Evolutionary conservation across 2,113 vertebrate genomes (phyloP).

Genomic region (Pholis gunnellus): DNA sequence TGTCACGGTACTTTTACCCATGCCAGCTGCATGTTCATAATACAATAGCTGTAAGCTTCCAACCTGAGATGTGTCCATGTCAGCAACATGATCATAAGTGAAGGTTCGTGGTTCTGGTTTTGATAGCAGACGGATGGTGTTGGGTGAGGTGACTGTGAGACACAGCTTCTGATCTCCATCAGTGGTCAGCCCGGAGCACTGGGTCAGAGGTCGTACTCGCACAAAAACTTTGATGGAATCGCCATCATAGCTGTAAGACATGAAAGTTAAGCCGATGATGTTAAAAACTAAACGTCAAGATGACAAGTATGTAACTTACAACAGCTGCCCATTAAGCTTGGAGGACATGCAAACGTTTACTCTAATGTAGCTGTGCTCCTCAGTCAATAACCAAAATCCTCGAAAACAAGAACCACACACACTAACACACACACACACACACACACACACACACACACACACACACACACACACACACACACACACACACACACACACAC

Average conservation of each 20-base stretch:
- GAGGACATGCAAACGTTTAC: not conserved
- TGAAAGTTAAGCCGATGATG: not conserved
- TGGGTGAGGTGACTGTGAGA: constrained; percentile 88
- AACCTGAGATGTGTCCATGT: constrained; percentile 93
- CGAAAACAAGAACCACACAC: not conserved
- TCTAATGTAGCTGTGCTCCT: not conserved
- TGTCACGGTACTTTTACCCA: not conserved
- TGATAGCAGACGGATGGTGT: constrained; percentile 89
- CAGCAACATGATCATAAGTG: constrained; percentile 94
- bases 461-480: too few species aligned
- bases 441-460: too few species aligned
- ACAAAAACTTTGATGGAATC: constrained; percentile 95
- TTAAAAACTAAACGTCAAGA: not conserved
- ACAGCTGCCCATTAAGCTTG: not conserved
- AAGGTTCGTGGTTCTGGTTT: constrained; percentile 95
- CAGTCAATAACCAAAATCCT: not conserved
- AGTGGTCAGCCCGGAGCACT: constrained; percentile 72
- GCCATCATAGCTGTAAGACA: constrained; percentile 84
- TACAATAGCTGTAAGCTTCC: not conserved
- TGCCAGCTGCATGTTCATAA: not conserved
- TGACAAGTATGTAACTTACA: not conserved
- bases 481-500: too few species aligned
- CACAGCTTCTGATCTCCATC: constrained; percentile 90
- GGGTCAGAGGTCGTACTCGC: constrained; percentile 90
- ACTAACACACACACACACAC: too few species aligned